Base-by-base conservation (phyloP, 1,140 invertebrate species). In the Arion vulgaris region DNA sequence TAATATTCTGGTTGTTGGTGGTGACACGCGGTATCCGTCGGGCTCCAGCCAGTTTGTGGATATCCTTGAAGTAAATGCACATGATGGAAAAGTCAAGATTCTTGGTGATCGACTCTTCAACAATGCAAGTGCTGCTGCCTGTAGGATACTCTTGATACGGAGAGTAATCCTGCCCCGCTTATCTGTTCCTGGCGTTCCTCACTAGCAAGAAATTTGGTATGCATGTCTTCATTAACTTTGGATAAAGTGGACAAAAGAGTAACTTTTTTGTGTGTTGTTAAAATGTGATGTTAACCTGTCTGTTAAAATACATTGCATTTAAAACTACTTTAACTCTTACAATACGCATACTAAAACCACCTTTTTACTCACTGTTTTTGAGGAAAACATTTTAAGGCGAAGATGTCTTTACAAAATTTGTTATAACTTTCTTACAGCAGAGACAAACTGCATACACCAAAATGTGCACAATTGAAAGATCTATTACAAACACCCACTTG, bases 21-120 rank as follows among this genome's bases (percentile, higher is more conserved):
- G 85, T n/a, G 85, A 86, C 34, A 86, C 85, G 7, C 77, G 85
- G 15, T 86, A 86, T 69, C 85, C 85, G 9, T 86, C 85, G 15
- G 82, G 79, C 7, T 81, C 79, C 9, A 78, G 80, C 23, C 84
- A 85, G 39, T 86, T 85, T 82, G 85, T 77, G 45, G 85, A 86
- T 71, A 83, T 88, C 39, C 28, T 81, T 23, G 80, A 81, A n/a
- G 80, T 81, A 5, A 81, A 81, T 69, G 80, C 45, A 45, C 80
- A 74, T 53, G 80, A 81, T 81, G 80, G 80, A 28, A 81, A 81
- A 71, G 80, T 81, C 15, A 72, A 71, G 34, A 62, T 81, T 39
- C 71, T 81, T 28, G 4, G 26, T 38, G 80, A 81, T 41, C 69
- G 71, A 4, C 80, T 81, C 32, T 81, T 81, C 49, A 81, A 57